Evolutionary conservation across 2,888 invertebrate species (phyloP).

Genomic region (Adelphocoris suturalis): DNA sequence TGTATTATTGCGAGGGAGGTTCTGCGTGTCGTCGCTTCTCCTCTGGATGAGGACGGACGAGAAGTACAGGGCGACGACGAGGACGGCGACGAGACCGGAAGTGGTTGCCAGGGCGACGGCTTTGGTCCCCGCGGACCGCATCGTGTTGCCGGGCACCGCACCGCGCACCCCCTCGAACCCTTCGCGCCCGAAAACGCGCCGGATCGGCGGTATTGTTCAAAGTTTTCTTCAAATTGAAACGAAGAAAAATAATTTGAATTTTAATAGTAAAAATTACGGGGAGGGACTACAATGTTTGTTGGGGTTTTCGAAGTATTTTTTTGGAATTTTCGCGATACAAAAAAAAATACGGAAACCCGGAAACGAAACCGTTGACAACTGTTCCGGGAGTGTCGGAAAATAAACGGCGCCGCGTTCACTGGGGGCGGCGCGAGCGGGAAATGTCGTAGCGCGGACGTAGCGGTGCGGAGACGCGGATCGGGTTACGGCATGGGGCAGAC

Average conservation of each 20-base stretch:
- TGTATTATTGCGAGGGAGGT: not conserved
- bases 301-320: no score
- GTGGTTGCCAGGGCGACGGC: slow-evolving; percentile 61
- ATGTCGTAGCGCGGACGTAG: not conserved
- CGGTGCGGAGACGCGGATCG: not conserved
- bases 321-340: no score
- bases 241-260: not conserved
- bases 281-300: no score
- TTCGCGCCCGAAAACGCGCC: slow-evolving; percentile 20
- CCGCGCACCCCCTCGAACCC: slow-evolving; percentile 51
- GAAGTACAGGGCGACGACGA: slow-evolving; percentile 57
- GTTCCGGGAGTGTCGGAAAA: no score
- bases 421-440: no score
- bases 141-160: slow-evolving; percentile 29
- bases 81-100: slow-evolving; percentile 60
- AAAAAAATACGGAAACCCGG: no score
- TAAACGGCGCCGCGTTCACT: no score
- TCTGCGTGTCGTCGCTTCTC: slow-evolving; percentile 24
- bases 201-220: slow-evolving; percentile 2
- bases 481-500: not conserved
- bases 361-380: no score
- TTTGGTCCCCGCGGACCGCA: slow-evolving; percentile 68
- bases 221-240: not conserved
- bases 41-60: slow-evolving; percentile 57
- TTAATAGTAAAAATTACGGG: no score